Percentiles rank a stretch among this genome's conserved stretches.
Conservation (phyloP, 1,140 invertebrate genomes). For the Colletes gigas region DNA sequence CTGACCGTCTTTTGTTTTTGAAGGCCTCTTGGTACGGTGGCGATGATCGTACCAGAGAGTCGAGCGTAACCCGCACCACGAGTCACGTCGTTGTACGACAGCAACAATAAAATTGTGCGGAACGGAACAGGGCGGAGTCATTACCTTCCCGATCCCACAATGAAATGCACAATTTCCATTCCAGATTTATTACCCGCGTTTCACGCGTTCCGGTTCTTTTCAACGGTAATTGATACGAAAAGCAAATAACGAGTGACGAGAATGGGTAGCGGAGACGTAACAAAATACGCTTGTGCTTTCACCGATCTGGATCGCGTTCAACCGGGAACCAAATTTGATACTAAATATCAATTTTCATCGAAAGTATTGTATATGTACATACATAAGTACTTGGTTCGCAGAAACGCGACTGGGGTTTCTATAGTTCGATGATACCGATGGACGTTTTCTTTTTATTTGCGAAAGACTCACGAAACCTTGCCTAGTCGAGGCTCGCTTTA, state of each 20-base stretch:
- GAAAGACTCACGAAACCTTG: neutral
- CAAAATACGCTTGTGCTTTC: slow-evolving; percentile 36
- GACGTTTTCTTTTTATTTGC: neutral
- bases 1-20: too few species aligned
- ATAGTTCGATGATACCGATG: neutral
- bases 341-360: slow-evolving; percentile 43
- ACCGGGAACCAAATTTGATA: slow-evolving; percentile 46
- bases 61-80: too few species aligned
- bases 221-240: slow-evolving; percentile 7
- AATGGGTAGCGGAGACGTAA: slow-evolving; percentile 8
- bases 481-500: too few species aligned
- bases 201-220: neutral
- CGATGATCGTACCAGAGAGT: too few species aligned
- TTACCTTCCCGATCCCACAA: too few species aligned
- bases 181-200: neutral
- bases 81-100: too few species aligned
- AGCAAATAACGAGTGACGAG: neutral
- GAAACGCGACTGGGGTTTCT: neutral
- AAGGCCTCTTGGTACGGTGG: too few species aligned
- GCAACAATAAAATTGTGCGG: too few species aligned
- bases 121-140: too few species aligned
- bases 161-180: neutral
- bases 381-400: neutral
- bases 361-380: too few species aligned
- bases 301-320: neutral